A percentile compares a stretch with the other conserved stretches of the same genome.
Evolutionary conservation across 2,888 invertebrate species (phyloP).

Genomic region (Spisula solida): DNA sequence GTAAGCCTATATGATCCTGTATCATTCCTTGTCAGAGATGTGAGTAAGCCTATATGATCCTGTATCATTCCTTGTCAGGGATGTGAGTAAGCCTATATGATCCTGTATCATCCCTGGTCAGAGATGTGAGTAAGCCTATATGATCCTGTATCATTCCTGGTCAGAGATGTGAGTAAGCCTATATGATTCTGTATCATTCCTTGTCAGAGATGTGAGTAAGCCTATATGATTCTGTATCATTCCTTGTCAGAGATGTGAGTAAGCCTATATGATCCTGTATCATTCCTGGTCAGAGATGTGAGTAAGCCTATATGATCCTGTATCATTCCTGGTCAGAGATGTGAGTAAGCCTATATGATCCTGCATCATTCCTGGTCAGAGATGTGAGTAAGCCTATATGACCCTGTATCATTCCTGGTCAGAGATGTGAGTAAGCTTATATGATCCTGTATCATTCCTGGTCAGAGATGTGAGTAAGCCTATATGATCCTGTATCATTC

Average conservation of each 20-base stretch:
- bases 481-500: constrained; percentile 80
- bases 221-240: constrained; percentile 78
- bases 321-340: constrained; percentile 85
- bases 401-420: constrained; percentile 84
- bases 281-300: constrained; percentile 85
- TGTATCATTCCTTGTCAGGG: constrained; percentile 85
- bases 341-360: constrained; percentile 74
- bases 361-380: constrained; percentile 84
- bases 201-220: constrained; percentile 84
- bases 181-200: constrained; percentile 81
- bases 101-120: constrained; percentile 83
- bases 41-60: constrained; percentile 72
- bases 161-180: constrained; percentile 81
- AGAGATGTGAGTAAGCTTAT: constrained; percentile 80
- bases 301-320: constrained; percentile 71
- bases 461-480: constrained; percentile 82
- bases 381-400: constrained; percentile 76
- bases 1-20: constrained; percentile 74
- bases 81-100: constrained; percentile 76
- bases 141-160: constrained; percentile 83
- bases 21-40: constrained; percentile 85
- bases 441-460: constrained; percentile 82
- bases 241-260: constrained; percentile 85
- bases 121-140: constrained; percentile 79
- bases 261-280: constrained; percentile 73